Percentiles rank a stretch among this genome's conserved stretches.
Conservation (phyloP, 1,140 invertebrate species). For the Phortica variegata region DNA sequence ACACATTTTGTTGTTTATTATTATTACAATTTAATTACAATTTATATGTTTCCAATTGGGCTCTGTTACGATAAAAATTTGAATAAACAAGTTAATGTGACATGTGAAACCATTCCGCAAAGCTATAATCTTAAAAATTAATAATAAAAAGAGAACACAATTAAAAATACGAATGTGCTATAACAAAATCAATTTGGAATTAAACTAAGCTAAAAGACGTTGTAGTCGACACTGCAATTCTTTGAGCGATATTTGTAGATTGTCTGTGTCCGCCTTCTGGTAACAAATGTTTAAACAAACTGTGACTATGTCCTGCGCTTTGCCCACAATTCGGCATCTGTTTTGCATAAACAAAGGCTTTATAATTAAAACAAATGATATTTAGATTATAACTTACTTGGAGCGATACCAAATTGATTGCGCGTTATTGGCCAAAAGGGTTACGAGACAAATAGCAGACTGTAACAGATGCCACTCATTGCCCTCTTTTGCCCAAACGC, state of each 20-base stretch:
- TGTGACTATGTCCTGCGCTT: constrained; percentile 68
- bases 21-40: neutral
- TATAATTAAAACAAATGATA: constrained; percentile 10
- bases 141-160: too few relatives aligned
- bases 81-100: constrained; percentile 23
- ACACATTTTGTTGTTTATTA: too few relatives aligned
- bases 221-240: constrained; percentile 55
- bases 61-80: neutral
- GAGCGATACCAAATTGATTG: constrained; percentile 36
- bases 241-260: constrained; percentile 46
- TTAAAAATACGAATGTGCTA: too few relatives aligned
- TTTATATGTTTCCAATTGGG: constrained; percentile 1
- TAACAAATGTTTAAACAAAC: constrained; percentile 68
- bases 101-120: constrained; percentile 15
- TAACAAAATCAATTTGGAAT: too few relatives aligned
- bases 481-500: constrained; percentile 73
- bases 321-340: constrained; percentile 64
- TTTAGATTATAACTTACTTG: constrained; percentile 33
- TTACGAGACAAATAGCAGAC: constrained; percentile 67
- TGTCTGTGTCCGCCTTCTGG: constrained; percentile 65
- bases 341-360: constrained; percentile 21
- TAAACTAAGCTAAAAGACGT: constrained; percentile 27
- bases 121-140: neutral
- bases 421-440: constrained; percentile 59
- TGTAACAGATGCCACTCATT: constrained; percentile 76